Percentiles rank a stretch among this genome's conserved stretches.
Evolutionary conservation across 2,888 invertebrate species (phyloP).

Genomic region (Thecophora atra): DNA sequence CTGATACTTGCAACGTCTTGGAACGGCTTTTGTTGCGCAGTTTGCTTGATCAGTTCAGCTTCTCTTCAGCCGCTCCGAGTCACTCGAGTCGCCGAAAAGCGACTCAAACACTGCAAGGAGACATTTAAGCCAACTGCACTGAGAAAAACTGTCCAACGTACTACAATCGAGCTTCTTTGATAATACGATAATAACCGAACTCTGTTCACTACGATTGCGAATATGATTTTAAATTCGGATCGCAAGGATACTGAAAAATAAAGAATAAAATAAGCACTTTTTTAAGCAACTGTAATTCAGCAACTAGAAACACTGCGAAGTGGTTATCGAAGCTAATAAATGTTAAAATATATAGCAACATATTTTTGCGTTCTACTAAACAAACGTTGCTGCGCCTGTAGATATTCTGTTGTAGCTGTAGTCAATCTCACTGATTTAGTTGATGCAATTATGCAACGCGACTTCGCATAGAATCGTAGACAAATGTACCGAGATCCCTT

Average conservation of each 20-base stretch:
- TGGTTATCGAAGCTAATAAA: too few species aligned
- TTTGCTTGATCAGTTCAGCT: too few species aligned
- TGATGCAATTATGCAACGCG: not conserved
- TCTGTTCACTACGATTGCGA: not conserved
- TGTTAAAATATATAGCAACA: not conserved
- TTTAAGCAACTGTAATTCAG: too few species aligned
- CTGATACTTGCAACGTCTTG: too few species aligned
- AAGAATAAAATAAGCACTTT: not conserved
- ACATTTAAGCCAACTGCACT: not conserved
- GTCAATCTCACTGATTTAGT: not conserved
- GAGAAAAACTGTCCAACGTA: constrained; percentile 23
- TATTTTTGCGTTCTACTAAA: not conserved
- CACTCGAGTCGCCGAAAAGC: too few species aligned
- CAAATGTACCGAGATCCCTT: too few species aligned
- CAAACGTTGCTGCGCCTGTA: constrained; percentile 5
- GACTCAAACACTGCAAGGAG: too few species aligned
- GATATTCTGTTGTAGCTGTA: constrained; percentile 2
- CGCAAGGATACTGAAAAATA: not conserved
- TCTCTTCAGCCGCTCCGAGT: too few species aligned
- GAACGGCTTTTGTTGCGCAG: too few species aligned
- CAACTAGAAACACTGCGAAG: too few species aligned
- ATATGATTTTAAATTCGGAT: not conserved
- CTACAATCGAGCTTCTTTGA: constrained; percentile 24
- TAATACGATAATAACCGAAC: not conserved
- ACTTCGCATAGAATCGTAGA: not conserved